These are phyloP conservation scores for Zygogramma bicolorata DNA, from an alignment of 2,888 invertebrate genomes.

Conservation along the genomic window DNA sequence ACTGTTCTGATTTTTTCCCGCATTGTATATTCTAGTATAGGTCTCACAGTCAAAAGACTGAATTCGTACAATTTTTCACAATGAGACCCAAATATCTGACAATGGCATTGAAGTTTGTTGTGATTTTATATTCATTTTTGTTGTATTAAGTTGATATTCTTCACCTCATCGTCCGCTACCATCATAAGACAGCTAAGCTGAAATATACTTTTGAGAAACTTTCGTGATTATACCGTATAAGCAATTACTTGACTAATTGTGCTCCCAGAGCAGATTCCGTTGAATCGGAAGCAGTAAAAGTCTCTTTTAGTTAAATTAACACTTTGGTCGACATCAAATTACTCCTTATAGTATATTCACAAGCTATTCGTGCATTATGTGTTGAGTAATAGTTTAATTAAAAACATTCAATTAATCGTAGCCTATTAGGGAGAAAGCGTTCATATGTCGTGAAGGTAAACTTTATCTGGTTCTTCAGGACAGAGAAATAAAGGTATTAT, in stretches of 20 bases:
- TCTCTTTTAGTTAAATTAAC: conserved; percentile 41
- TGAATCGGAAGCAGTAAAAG: conserved; percentile 38
- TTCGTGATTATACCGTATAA: conserved; percentile 20
- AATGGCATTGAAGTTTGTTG: too few relatives aligned
- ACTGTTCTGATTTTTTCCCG: too few relatives aligned
- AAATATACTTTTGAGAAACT: not conserved
- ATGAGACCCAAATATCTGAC: too few relatives aligned
- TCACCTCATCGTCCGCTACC: not conserved
- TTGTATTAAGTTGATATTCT: too few relatives aligned
- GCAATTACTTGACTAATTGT: conserved; percentile 29
- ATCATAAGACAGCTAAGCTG: not conserved
- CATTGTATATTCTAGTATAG: too few relatives aligned
- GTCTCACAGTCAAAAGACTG: too few relatives aligned
- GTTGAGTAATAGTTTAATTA: conserved; percentile 41
- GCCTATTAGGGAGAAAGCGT: not conserved
- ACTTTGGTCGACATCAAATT: conserved; percentile 32
- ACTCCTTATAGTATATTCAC: conserved; percentile 41
- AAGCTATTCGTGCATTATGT: conserved; percentile 35
- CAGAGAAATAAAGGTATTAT: too few relatives aligned
- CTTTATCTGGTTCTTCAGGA: too few relatives aligned
- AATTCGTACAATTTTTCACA: too few relatives aligned
- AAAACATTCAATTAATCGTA: conserved; percentile 33
- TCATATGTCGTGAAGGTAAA: too few relatives aligned
- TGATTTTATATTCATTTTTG: too few relatives aligned
- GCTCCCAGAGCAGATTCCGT: conserved; percentile 26